Percentiles rank a stretch among this genome's conserved stretches.
Evolutionary conservation across 2,113 vertebrate genomes (phyloP).

Genomic region (Pteruthius melanotis): DNA sequence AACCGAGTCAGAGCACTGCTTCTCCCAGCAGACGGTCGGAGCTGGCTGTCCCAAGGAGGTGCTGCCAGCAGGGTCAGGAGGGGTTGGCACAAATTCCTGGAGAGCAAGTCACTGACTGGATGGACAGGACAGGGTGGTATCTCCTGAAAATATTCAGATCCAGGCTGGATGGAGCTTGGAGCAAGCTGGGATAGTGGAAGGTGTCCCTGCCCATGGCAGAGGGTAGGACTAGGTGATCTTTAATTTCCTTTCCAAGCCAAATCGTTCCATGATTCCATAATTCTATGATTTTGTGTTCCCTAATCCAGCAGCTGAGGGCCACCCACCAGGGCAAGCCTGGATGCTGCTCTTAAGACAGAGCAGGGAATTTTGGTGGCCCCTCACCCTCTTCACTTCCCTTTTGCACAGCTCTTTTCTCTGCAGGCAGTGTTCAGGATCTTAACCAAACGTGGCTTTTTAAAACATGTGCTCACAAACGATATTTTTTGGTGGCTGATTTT

Average conservation of each 20-base stretch:
- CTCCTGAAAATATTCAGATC: not conserved
- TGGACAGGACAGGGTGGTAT: not conserved
- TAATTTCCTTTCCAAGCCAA: not conserved
- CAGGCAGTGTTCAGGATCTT: not conserved
- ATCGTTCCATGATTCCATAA: not conserved
- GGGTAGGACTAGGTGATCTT: not conserved
- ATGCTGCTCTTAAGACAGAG: not conserved
- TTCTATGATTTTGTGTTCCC: not conserved
- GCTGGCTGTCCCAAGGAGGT: not conserved
- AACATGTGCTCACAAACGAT: accelerated
- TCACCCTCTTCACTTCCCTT: not conserved
- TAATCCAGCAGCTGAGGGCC: not conserved
- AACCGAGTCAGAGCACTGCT: not conserved
- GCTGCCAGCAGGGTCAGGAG: not conserved
- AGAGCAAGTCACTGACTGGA: not conserved
- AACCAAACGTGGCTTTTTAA: not conserved
- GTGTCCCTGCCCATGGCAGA: not conserved
- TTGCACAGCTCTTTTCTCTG: not conserved
- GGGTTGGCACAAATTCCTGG: not conserved
- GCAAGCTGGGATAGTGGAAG: not conserved
- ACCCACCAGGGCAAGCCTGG: not conserved
- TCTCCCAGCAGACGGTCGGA: not conserved
- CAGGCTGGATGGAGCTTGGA: not conserved
- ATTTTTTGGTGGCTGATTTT: not conserved
- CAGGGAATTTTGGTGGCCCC: not conserved